phyloP scores from a whole-genome alignment of 2,797 vertebrate genomes.

The Enteromius fasciolatus region DNA sequence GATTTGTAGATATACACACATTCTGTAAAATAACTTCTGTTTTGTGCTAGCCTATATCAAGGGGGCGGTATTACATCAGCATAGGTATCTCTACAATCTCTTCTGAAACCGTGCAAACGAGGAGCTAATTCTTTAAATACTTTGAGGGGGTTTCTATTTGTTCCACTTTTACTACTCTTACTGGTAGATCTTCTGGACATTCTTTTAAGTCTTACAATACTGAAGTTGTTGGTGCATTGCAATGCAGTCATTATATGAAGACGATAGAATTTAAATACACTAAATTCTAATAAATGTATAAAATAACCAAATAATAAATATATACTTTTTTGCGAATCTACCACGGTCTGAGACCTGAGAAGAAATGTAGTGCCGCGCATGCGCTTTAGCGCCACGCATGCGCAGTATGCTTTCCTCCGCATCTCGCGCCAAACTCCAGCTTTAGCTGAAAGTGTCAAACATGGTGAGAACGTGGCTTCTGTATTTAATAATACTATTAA shows the following conservation, averaged over 20 bases:
- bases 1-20: not conserved
- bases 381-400: not conserved
- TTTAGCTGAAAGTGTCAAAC: not conserved
- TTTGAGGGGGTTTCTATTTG: not conserved
- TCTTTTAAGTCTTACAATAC: no score
- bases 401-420: not conserved
- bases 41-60: not conserved
- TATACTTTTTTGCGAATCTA: not conserved
- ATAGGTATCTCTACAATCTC: not conserved
- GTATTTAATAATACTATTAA: not conserved
- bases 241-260: not conserved
- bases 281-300: not conserved
- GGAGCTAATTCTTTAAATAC: not conserved
- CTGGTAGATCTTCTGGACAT: not conserved
- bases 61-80: not conserved
- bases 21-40: not conserved
- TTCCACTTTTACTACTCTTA: not conserved
- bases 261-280: not conserved
- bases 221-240: not conserved
- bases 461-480: slow-evolving; percentile 9
- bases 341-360: not conserved
- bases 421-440: slow-evolving; percentile 39
- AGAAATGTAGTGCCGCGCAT: not conserved
- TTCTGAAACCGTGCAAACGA: not conserved
- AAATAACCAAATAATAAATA: not conserved